These are phyloP conservation scores for Melipona quadrifasciata DNA, from an alignment of 1,140 invertebrate species.

Conservation along the genomic window DNA sequence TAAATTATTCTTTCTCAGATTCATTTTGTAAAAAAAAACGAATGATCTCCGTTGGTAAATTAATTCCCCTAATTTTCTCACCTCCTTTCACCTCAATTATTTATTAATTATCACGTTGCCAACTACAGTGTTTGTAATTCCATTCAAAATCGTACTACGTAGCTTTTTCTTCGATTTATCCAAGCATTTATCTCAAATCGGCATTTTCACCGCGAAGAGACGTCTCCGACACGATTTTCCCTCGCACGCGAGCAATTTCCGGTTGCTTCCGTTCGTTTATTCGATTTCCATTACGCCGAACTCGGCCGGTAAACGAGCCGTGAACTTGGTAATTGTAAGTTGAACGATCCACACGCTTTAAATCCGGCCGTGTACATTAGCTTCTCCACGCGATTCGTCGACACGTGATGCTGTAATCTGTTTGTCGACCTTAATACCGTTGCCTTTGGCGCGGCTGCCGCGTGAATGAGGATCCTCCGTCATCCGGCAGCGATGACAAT, in stretches of 20 bases:
- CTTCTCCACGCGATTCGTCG: slow-evolving; percentile 30
- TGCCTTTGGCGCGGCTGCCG: not conserved
- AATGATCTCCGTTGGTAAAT: no score
- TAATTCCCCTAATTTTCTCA: not conserved
- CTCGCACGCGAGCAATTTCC: slow-evolving; percentile 8
- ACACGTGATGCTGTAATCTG: slow-evolving; percentile 58
- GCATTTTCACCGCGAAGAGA: not conserved
- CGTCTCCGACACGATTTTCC: slow-evolving; percentile 20
- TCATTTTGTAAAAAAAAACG: no score
- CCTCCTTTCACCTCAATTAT: not conserved
- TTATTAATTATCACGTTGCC: not conserved
- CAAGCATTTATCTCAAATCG: not conserved
- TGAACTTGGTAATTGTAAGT: slow-evolving; percentile 66
- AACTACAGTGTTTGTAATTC: no score
- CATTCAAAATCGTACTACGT: no score
- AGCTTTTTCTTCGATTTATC: not conserved
- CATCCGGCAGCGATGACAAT: not conserved
- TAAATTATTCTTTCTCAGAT: no score
- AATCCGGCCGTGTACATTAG: slow-evolving; percentile 30
- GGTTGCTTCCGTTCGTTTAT: slow-evolving; percentile 40
- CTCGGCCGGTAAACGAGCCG: slow-evolving; percentile 59
- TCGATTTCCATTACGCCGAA: slow-evolving; percentile 55
- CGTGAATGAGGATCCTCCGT: not conserved
- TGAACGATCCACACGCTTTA: slow-evolving; percentile 50
- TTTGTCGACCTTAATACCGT: slow-evolving; percentile 54